These are phyloP conservation scores for Phytoseiulus persimilis DNA, from an alignment of 2,888 invertebrate genomes.

Conservation along the genomic window DNA sequence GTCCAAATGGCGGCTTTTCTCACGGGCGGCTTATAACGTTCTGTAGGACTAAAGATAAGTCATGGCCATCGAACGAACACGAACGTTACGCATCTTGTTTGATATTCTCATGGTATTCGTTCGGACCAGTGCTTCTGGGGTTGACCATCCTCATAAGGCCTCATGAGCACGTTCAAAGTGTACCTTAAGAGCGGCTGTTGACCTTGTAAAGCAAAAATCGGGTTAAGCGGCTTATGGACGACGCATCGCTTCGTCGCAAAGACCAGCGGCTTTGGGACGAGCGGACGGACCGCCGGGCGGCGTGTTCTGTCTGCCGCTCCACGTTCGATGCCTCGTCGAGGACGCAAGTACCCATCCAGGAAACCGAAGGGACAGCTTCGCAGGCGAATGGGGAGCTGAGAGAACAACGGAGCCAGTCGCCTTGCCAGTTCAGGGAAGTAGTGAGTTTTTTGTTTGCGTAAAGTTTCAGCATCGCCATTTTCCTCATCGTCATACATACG, in stretches of 20 bases:
- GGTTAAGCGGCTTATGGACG: slow-evolving; percentile 5
- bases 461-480: background rate
- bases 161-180: background rate
- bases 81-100: background rate
- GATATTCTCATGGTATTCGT: background rate
- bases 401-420: background rate
- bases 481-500: background rate
- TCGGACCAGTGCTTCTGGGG: background rate
- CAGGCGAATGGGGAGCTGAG: background rate
- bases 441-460: background rate
- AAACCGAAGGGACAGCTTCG: background rate
- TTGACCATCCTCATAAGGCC: background rate
- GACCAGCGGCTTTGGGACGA: background rate
- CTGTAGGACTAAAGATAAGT: background rate
- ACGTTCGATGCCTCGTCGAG: background rate
- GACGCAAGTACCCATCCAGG: background rate
- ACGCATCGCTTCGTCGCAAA: background rate
- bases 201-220: background rate
- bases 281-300: background rate
- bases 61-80: background rate
- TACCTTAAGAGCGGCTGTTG: background rate
- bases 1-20: too few relatives aligned
- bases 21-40: too few relatives aligned
- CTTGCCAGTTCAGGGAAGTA: background rate
- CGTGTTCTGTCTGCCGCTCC: background rate